Conservation (phyloP, 2,888 invertebrate species). For the Drosophila flavopinicola region DNA sequence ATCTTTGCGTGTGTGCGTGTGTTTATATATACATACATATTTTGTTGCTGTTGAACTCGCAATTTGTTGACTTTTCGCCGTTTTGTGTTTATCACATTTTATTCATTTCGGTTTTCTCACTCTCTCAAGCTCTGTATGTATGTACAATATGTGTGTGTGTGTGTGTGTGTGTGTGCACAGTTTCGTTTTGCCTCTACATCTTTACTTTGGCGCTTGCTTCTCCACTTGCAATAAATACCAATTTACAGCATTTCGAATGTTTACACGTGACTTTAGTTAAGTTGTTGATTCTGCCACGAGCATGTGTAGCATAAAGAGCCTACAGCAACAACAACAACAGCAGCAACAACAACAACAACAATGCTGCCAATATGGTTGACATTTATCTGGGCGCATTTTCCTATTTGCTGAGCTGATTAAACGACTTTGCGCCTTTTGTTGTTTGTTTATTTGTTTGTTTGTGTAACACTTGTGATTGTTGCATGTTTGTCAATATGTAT, state of each 20-base stretch:
- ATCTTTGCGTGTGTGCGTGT: constrained; percentile 14
- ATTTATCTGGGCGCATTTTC: constrained; percentile 45
- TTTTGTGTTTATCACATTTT: constrained; percentile 66
- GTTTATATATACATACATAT: constrained; percentile 5
- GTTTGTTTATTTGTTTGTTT: constrained; percentile 16
- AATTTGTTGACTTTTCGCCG: constrained; percentile 73
- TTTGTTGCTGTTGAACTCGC: constrained; percentile 60
- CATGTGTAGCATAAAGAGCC: constrained; percentile 28
- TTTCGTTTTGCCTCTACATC: constrained; percentile 21
- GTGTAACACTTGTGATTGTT: constrained; percentile 35
- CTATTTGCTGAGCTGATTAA: constrained; percentile 58
- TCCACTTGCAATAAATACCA: constrained; percentile 68
- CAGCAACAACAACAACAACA: constrained; percentile 6
- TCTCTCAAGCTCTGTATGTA: not conserved
- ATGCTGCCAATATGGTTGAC: constrained; percentile 20
- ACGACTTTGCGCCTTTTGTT: constrained; percentile 43
- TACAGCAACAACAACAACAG: constrained; percentile 6
- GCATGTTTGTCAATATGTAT: constrained; percentile 24
- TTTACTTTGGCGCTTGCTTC: constrained; percentile 33
- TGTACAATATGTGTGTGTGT: constrained; percentile 1
- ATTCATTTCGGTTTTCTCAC: constrained; percentile 35
- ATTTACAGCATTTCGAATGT: constrained; percentile 68
- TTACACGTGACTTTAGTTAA: constrained; percentile 76
- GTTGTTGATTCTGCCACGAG: constrained; percentile 44
- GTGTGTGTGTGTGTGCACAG: constrained; percentile 9